Evolutionary conservation across 2,888 invertebrate species (phyloP), one percentile per base, ranked within the genome.

Genomic region (Pollenia amentaria): DNA sequence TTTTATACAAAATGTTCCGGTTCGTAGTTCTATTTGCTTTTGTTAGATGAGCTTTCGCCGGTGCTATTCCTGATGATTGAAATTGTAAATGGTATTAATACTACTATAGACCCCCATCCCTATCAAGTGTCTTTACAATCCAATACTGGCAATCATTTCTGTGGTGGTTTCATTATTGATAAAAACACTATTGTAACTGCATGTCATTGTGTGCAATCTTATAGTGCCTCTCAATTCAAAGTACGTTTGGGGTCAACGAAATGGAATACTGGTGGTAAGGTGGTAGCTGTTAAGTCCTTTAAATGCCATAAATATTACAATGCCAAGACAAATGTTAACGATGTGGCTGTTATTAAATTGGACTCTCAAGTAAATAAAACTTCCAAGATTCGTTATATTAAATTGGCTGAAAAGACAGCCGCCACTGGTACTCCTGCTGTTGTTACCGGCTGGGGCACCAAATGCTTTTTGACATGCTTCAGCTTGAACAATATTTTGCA

Each of bases 61-160:
- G 88, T 38, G 64, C 84, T 7, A 0, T 87, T 1, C 86, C 81
- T 64, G 85, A 89, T 85, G 88, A 79, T 88, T 85, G 6, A 89
- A 89, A 94, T 94, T 79, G 94, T 94, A 4, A 94, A 94, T 40
- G 94, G 94, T 14, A 89, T 89, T 29, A 85, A 88, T 18, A 92
- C 92, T 12, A 89, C 90, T 8, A 94, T 94, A 77, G 89, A 91
- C 29, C 89, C 89, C 1, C 92, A 92, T 88, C 94, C 94, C 9
- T 94, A 93, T 84, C 94, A 94, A 91, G 93, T 94, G 1, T 94
- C 94, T 0, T 84, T 94, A 14, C 92, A 92, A 84, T 86, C 88
- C 6, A 79, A 88, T 3, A 40, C 44, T 44, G 91, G 91, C 11
- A 85, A 70, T 14, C 94, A 94, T 85, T 92, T 92, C 86, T 94